Base-by-base conservation (phyloP, 2,797 vertebrate species). In the Syndactyla subalaris region DNA sequence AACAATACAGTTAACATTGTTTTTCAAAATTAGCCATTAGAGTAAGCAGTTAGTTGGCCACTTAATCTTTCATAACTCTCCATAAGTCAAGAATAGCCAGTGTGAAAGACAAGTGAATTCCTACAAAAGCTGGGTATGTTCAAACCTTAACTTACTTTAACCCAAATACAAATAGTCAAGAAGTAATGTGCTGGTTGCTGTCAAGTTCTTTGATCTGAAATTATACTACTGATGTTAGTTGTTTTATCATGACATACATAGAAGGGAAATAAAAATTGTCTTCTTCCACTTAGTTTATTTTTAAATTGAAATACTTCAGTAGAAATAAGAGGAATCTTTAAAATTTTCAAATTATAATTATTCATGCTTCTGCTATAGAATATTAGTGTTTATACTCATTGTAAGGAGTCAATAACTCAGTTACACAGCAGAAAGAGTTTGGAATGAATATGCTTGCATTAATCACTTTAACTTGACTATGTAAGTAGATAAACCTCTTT, bases 401-500 rank as follows among this genome's bases (percentile, higher is more conserved):
- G 34, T 70, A 66, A 75, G 18, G 29, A 61, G 39, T 59, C 75
- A 62, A 36, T 72, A 91, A 77, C 30, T n/a, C 80, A 75, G 65
- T 63, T 66, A 80, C 3, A 81, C 2, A 86, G 26, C 18, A 45
- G 89, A 92, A 79, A 94, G 49, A 65, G 23, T 49, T 59, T 65
- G 62, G 39, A 89, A 84, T 86, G 12, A 91, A 68, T 59, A 79
- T 11, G 55, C 46, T 78, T 55, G 62, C 36, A 57, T 43, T 91
- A 80, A 94, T 85, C 85, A 89, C 46, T 88, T 91, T 80, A 74
- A 95, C 51, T 96, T 73, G n/a, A 88, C 95, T 48, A 54, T 48
- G 24, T 72, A 89, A 92, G 78, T 30, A 66, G 84, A 94, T 94
- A 92, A 97, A 91, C 23, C 78, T 83, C 84, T 85, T 94, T 92